Base-by-base conservation (phyloP, 2,113 vertebrate genomes). In the Arvicanthis niloticus region DNA sequence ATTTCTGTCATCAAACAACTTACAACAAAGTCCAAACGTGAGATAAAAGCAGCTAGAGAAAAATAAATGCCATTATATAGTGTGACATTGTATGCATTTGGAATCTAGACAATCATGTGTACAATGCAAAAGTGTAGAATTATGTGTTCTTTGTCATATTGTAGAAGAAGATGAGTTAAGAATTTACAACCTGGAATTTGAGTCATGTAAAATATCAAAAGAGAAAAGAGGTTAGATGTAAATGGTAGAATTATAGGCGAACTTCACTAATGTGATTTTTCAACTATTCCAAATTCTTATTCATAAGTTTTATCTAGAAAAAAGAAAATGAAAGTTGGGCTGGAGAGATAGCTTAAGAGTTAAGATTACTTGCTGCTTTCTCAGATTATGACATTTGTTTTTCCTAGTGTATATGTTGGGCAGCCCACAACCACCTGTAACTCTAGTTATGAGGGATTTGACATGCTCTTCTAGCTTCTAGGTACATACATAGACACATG, bases 261-360 rank as follows among this genome's bases (percentile, higher is more conserved):
- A 53, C 75, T 75, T 91, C 67, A 16, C 26, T 85, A 65, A 91
- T 89, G 10, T 80, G 15, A 60, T 95, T 91, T 93, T 86, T 53
- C 31, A 91, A 56, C 88, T 77, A 22, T 81, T 89, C 13, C 13
- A 80, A 68, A 84, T 88, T 2, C n/a, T 95, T 89, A 67, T 5
- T 65, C 68, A 78, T 53, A 16, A 70, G 26, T 86, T 96, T 60
- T 62, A 9, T 62, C 22, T 24, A 26, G 15, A 5, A 62, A 88
- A 40, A 86, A 60, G 13, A 26, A 10, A 12, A 40, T 58, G 51
- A 82, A 82, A 40, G 13, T n/a, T 56, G 37, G 53, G 11, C 19
- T n/a, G 37, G 19, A 81, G n/a, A 58, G 11, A 24, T 81, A 37
- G 10, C 34, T 40, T 58, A 22, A 51, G 5, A 26, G 22, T 82